A percentile compares a stretch with the other conserved stretches of the same genome.
Conservation (phyloP, 2,888 invertebrate species). For the Priapulus caudatus region DNA sequence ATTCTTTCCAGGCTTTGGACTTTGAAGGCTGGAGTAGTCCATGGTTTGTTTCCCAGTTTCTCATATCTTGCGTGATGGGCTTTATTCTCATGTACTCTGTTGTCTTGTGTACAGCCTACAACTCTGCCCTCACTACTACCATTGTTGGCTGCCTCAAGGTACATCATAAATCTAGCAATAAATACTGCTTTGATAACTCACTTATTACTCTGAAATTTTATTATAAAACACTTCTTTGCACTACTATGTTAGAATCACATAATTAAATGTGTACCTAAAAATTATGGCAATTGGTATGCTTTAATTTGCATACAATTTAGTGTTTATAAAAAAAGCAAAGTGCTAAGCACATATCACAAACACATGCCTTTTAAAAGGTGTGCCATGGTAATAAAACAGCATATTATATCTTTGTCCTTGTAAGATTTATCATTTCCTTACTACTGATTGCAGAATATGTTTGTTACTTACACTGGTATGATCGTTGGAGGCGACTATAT, state of each 20-base stretch:
- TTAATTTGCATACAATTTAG: no score
- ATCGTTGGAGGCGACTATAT: slow-evolving; percentile 94
- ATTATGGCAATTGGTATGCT: no score
- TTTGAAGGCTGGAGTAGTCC: slow-evolving; percentile 62
- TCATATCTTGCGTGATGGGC: slow-evolving; percentile 87
- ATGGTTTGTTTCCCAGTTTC: slow-evolving; percentile 65
- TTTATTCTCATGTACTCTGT: slow-evolving; percentile 89
- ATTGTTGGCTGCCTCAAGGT: slow-evolving; percentile 91
- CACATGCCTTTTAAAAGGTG: not conserved
- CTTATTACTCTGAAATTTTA: not conserved
- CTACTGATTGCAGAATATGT: slow-evolving; percentile 54
- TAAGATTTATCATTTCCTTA: slow-evolving; percentile 15
- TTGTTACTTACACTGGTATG: slow-evolving; percentile 96
- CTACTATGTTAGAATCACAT: no score
- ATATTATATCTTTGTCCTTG: no score
- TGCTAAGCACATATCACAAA: no score
- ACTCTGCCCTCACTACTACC: slow-evolving; percentile 96
- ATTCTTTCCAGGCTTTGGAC: slow-evolving; percentile 42
- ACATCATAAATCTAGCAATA: slow-evolving; percentile 10
- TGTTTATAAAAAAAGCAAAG: no score
- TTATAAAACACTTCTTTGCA: not conserved
- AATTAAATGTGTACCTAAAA: no score
- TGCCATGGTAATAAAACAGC: not conserved
- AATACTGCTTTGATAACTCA: no score
- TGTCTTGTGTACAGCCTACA: slow-evolving; percentile 85